Conservation (phyloP, 2,888 invertebrate genomes). For the Carcina quercana region DNA sequence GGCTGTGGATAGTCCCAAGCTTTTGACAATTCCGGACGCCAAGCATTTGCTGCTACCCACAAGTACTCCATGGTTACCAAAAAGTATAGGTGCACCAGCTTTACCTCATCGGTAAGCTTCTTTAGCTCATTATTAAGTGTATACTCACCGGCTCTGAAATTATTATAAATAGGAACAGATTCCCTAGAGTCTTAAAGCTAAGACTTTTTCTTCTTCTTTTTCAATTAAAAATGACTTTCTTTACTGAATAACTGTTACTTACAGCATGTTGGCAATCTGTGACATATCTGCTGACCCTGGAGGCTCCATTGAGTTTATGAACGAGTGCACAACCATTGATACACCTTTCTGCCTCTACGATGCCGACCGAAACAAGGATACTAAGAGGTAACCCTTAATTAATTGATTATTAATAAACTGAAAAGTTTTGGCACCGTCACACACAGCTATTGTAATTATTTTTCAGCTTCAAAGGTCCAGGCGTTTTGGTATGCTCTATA, state of each 20-base stretch:
- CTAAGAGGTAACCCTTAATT: conserved; percentile 78
- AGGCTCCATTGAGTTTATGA: conserved; percentile 99
- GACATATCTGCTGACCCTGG: conserved; percentile 99
- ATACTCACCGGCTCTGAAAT: no score
- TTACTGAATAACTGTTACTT: background rate
- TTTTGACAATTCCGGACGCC: conserved; percentile 98
- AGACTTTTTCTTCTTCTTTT: no score
- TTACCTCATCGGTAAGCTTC: conserved; percentile 79
- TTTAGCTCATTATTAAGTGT: background rate
- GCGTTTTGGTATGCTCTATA: conserved; percentile 99
- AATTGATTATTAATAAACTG: background rate
- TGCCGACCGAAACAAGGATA: conserved; percentile 97
- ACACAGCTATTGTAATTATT: no score
- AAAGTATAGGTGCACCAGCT: conserved; percentile 89
- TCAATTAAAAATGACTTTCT: background rate
- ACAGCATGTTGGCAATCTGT: conserved; percentile 92
- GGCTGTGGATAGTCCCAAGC: conserved; percentile 97
- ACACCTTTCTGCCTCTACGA: conserved; percentile 99
- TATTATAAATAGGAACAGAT: background rate
- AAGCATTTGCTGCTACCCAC: conserved; percentile 93
- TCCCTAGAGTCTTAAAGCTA: background rate
- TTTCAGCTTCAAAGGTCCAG: conserved; percentile 92
- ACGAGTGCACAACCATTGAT: conserved; percentile 99
- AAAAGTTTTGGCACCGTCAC: no score
- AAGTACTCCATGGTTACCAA: conserved; percentile 94